Percentiles rank a stretch among this genome's conserved stretches.
Conservation (phyloP, 2,113 vertebrate genomes). For the Andinoacara biseriatus region DNA sequence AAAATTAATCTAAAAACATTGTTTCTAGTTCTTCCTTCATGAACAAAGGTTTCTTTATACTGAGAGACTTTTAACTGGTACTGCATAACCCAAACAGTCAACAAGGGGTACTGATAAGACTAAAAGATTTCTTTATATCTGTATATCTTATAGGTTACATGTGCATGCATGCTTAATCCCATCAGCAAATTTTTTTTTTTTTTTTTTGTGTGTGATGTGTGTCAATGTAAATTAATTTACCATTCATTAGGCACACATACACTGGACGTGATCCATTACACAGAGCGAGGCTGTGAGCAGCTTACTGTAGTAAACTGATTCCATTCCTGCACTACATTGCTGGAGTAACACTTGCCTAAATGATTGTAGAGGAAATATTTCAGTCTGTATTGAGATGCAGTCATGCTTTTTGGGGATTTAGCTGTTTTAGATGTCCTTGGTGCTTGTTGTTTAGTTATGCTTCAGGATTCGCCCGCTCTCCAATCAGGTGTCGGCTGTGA, state of each 20-base stretch:
- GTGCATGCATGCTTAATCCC: not conserved
- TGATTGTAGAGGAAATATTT: not conserved
- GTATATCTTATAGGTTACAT: not conserved
- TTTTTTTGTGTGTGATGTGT: not conserved
- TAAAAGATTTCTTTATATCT: not conserved
- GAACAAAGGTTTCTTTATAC: constrained; percentile 18
- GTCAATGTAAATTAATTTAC: not conserved
- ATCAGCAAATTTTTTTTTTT: not conserved
- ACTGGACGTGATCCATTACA: not conserved
- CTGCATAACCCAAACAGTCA: not conserved
- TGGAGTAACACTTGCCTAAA: constrained; percentile 13
- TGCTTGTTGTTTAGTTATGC: constrained; percentile 35
- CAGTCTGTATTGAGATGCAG: constrained; percentile 4
- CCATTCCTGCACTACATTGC: not conserved
- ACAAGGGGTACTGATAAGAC: not conserved
- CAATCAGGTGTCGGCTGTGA: constrained; percentile 73
- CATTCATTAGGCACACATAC: not conserved
- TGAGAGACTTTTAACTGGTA: not conserved
- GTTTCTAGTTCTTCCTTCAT: constrained; percentile 10
- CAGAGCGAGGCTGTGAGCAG: not conserved
- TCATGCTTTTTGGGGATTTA: constrained; percentile 14
- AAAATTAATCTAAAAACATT: constrained; percentile 4
- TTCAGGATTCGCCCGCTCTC: constrained; percentile 34
- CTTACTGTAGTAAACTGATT: not conserved
- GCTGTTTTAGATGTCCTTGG: not conserved